A percentile compares a stretch with the other conserved stretches of the same genome.
Conservation (phyloP, 2,797 vertebrate genomes). For the Betta splendens region DNA sequence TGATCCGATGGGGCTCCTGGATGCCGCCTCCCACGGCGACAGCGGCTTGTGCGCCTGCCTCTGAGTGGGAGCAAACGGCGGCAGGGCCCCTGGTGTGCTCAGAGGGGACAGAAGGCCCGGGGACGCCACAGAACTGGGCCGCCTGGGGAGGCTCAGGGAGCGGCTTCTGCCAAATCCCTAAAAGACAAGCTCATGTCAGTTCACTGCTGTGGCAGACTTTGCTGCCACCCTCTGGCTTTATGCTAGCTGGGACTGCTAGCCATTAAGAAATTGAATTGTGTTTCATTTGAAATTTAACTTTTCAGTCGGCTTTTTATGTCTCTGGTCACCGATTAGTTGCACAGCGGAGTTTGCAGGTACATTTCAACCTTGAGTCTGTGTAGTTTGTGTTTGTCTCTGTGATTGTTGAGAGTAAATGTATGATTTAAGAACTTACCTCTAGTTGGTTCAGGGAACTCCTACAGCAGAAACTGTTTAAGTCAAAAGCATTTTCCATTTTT, state of each 20-base stretch:
- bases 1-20: conserved; percentile 83
- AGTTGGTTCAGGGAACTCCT: conserved; percentile 20
- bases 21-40: conserved; percentile 89
- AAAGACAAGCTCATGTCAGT: conserved; percentile 26
- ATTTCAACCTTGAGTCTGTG: neutral
- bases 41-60: conserved; percentile 78
- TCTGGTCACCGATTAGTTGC: too few species aligned
- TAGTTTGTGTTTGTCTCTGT: neutral
- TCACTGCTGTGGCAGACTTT: conserved; percentile 43
- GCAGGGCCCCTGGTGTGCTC: conserved; percentile 75
- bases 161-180: conserved; percentile 76
- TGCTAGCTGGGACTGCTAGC: neutral
- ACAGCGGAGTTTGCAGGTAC: too few species aligned
- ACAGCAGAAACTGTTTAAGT: conserved; percentile 5
- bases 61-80: conserved; percentile 62
- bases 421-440: conserved; percentile 60
- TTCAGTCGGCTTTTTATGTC: neutral
- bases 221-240: conserved; percentile 73
- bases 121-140: conserved; percentile 61
- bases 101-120: conserved; percentile 52
- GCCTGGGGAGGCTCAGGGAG: conserved; percentile 84
- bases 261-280: neutral
- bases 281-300: neutral
- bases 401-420: conserved; percentile 5
- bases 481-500: neutral